These are phyloP conservation scores for Drosophila mojavensis DNA, from an alignment of 1,140 invertebrate genomes.

Conservation along the genomic window DNA sequence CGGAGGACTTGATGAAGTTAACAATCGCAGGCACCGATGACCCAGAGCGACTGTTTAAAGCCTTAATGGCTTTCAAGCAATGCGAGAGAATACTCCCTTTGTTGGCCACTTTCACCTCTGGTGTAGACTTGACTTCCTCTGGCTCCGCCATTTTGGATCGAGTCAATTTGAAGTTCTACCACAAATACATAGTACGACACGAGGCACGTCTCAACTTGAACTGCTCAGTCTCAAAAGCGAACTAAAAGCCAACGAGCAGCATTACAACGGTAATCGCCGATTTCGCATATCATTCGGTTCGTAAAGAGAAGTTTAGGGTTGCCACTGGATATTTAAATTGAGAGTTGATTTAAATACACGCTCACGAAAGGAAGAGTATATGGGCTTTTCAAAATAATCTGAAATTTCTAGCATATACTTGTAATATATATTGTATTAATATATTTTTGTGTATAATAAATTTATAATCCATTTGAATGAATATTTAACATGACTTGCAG, in stretches of 20 bases:
- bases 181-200: neutral
- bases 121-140: neutral
- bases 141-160: constrained; percentile 16
- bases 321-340: neutral
- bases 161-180: neutral
- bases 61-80: constrained; percentile 30
- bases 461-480: neutral
- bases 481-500: constrained; percentile 63
- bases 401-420: no score
- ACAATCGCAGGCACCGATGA: constrained; percentile 52
- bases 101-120: neutral
- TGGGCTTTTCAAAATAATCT: neutral
- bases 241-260: neutral
- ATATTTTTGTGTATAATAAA: no score
- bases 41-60: constrained; percentile 24
- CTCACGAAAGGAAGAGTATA: neutral
- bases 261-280: constrained; percentile 11
- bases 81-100: neutral
- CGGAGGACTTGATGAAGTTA: constrained; percentile 40
- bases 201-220: neutral
- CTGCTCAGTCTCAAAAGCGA: no score
- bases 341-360: no score
- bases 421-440: no score
- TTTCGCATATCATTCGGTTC: neutral
- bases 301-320: neutral